These are phyloP conservation scores for Oreohelix idahoensis DNA, from an alignment of 1,140 invertebrate species.

Conservation along the genomic window DNA sequence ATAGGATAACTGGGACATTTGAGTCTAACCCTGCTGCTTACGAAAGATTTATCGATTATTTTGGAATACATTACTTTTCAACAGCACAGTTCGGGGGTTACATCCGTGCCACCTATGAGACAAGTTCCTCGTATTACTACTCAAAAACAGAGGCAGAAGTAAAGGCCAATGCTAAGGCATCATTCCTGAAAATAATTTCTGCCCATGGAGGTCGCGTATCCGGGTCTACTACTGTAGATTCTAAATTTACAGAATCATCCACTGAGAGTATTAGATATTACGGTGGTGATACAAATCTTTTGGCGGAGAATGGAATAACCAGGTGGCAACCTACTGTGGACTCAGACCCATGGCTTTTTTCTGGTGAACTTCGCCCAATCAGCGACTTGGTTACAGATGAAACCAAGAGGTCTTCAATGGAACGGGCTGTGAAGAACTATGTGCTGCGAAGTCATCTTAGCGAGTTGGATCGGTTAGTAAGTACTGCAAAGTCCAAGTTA, in stretches of 20 bases:
- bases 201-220: conserved; percentile 22
- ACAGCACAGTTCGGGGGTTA: conserved; percentile 41
- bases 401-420: conserved; percentile 31
- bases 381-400: conserved; percentile 30
- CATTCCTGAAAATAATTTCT: conserved; percentile 43
- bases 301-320: conserved; percentile 3
- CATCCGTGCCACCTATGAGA: conserved; percentile 25
- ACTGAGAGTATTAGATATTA: conserved; percentile 22
- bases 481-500: conserved; percentile 13
- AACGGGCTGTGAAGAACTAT: conserved; percentile 22
- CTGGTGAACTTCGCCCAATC: conserved; percentile 32
- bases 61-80: conserved; percentile 45
- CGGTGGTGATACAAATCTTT: conserved; percentile 39
- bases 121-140: conserved; percentile 32
- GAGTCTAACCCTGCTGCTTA: conserved; percentile 27
- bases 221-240: conserved; percentile 19
- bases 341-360: conserved; percentile 40
- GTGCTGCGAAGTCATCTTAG: conserved; percentile 21
- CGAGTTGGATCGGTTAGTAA: conserved; percentile 4
- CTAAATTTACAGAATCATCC: conserved; percentile 2
- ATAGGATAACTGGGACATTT: not conserved
- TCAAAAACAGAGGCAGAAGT: conserved; percentile 20
- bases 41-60: conserved; percentile 38
- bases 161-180: conserved; percentile 37
- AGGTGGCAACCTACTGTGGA: conserved; percentile 35